A percentile compares a stretch with the other conserved stretches of the same genome.
These are phyloP conservation scores for Platerodrilus igneus DNA, from an alignment of 2,888 invertebrate genomes.

Conservation along the genomic window DNA sequence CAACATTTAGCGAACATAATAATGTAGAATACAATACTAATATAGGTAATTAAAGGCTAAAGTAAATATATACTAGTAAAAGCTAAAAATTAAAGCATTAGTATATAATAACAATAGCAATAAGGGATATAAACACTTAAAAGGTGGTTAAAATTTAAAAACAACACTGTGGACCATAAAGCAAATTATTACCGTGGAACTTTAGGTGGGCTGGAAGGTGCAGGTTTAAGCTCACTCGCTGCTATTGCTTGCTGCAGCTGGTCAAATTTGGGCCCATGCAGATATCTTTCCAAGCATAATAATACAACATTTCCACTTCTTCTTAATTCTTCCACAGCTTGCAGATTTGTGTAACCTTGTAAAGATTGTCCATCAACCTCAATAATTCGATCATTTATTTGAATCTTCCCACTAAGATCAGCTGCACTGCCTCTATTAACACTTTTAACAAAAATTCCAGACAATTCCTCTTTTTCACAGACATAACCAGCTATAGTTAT, in stretches of 20 bases:
- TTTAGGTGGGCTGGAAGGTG: slow-evolving; percentile 51
- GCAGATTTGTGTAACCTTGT: slow-evolving; percentile 94
- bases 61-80: slow-evolving; percentile 22
- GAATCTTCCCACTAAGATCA: slow-evolving; percentile 85
- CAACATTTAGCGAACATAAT: slow-evolving; percentile 21
- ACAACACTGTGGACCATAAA: slow-evolving; percentile 19
- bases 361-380: slow-evolving; percentile 94
- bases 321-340: slow-evolving; percentile 93
- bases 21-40: slow-evolving; percentile 23
- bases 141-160: slow-evolving; percentile 19
- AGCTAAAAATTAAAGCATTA: slow-evolving; percentile 22
- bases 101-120: slow-evolving; percentile 20
- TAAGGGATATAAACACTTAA: too few species aligned
- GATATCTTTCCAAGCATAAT: slow-evolving; percentile 83
- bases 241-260: slow-evolving; percentile 84
- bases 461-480: slow-evolving; percentile 95
- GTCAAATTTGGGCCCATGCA: slow-evolving; percentile 85
- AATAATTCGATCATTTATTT: slow-evolving; percentile 96
- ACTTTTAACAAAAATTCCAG: slow-evolving; percentile 98
- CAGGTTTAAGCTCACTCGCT: slow-evolving; percentile 67
- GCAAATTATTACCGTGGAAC: slow-evolving; percentile 51
- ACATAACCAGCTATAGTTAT: slow-evolving; percentile 96
- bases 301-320: slow-evolving; percentile 89
- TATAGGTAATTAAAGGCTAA: slow-evolving; percentile 25
- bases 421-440: slow-evolving; percentile 96